phyloP scores from a whole-genome alignment of 1,140 invertebrate species.

The Zaprionus gabonicus region DNA sequence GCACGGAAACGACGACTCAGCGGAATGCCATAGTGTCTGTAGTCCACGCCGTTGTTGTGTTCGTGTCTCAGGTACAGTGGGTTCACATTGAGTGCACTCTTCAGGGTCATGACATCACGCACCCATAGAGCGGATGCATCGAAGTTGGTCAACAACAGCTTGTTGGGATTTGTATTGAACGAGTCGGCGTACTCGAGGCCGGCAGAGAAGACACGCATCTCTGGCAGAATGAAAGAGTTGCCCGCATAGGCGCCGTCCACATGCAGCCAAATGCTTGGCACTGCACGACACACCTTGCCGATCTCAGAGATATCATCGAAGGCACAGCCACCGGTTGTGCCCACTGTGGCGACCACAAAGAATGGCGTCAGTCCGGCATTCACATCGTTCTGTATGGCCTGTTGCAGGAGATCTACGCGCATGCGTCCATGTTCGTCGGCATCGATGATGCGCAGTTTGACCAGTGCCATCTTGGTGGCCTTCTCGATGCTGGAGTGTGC shows the following conservation, averaged over 20 bases:
- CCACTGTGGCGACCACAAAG: conserved; percentile 92
- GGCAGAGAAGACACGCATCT: conserved; percentile 90
- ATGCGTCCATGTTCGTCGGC: conserved; percentile 93
- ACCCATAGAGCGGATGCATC: conserved; percentile 97
- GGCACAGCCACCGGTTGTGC: conserved; percentile 92
- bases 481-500: conserved; percentile 98
- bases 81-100: conserved; percentile 95
- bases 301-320: conserved; percentile 93
- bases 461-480: conserved; percentile 95
- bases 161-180: conserved; percentile 97
- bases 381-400: conserved; percentile 91
- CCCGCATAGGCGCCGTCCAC: conserved; percentile 94
- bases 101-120: conserved; percentile 91
- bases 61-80: conserved; percentile 96
- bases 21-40: conserved; percentile 95
- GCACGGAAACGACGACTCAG: conserved; percentile 93
- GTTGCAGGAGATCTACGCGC: conserved; percentile 89
- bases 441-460: conserved; percentile 94
- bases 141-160: conserved; percentile 95
- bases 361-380: conserved; percentile 93
- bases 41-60: conserved; percentile 89
- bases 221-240: conserved; percentile 93
- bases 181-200: conserved; percentile 94
- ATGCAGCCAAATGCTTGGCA: conserved; percentile 89
- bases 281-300: conserved; percentile 90